Base-by-base conservation (phyloP, 2,113 vertebrate species). In the Hydrolagus affinis region DNA sequence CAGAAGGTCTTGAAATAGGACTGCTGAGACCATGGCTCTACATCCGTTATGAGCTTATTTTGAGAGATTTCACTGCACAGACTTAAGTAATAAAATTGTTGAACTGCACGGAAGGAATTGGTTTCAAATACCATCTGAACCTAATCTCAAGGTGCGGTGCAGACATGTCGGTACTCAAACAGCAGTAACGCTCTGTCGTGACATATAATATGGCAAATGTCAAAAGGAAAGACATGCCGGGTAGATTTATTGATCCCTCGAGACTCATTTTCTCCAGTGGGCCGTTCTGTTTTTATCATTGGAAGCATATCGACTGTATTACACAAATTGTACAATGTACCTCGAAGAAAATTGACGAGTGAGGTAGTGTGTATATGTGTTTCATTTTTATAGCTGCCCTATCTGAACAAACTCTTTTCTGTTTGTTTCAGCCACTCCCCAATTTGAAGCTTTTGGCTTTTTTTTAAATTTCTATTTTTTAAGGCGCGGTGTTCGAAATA, bases 281-380 rank as follows among this genome's bases (percentile, higher is more conserved):
- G 89, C 89, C 92, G 93, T 94, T 94, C 93, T 92, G 92, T 94
- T 94, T 93, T 91, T 92, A 90, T 92, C 92, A 91, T 92, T 94
- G 91, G 90, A 91, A 21, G 57, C 88, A 88, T 89, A 85, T 86
- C 92, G 44, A 44, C 44, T 44, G 44, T 92, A 93, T 94, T 93
- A 92, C 92, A 87, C 92, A 89, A 91, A 90, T 88, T 89, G 88
- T 85, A 87, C 86, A 88, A 90, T 11, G 2, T 12, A 78, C 57
- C 23, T 7, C 17, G 11, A 57, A 76, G 74, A 76, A 76, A 76
- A 76, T n/a, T 57, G 44, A 59, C 4, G 0, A 44, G 44, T 44
- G 44, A 44, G 1, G 44, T 0, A 25, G 4, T 59, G n/a, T 62
- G 14, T 76, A 9, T 23, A 11, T 62, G 14, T 12, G 8, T 62